Percentiles rank a stretch among this genome's conserved stretches.
phyloP scores from a whole-genome alignment of 2,797 vertebrate genomes.

The Coreius guichenoti region DNA sequence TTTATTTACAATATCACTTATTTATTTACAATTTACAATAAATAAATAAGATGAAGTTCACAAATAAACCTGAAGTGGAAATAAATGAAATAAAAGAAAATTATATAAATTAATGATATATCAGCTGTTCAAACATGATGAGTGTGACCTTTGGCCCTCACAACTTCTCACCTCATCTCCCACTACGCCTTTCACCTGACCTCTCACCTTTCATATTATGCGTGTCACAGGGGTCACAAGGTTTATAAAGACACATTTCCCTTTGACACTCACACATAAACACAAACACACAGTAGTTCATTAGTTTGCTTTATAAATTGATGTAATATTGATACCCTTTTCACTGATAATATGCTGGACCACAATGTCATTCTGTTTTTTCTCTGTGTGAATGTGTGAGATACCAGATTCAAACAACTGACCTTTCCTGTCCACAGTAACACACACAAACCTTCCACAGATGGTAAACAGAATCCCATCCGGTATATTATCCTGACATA shows the following conservation, averaged over 20 bases:
- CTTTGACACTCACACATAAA: constrained; percentile 5
- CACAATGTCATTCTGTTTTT: neutral
- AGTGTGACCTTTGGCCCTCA: constrained; percentile 38
- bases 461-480: constrained; percentile 37
- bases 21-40: too few relatives aligned
- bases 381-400: neutral
- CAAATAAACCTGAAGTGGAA: neutral
- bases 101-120: neutral
- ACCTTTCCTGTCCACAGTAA: constrained; percentile 34
- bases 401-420: constrained; percentile 3
- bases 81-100: neutral
- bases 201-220: constrained; percentile 5
- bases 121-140: constrained; percentile 23
- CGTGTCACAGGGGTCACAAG: constrained; percentile 60
- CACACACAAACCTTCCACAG: neutral
- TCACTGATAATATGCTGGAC: neutral
- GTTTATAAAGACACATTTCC: constrained; percentile 60
- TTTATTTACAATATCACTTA: too few relatives aligned
- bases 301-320: neutral
- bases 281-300: neutral
- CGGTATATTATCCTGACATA: constrained; percentile 36
- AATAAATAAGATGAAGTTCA: neutral
- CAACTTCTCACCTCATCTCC: constrained; percentile 37
- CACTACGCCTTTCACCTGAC: constrained; percentile 5
- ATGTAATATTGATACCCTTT: neutral